Conservation (phyloP, 2,888 invertebrate species). For the Aphodius sticticus region DNA sequence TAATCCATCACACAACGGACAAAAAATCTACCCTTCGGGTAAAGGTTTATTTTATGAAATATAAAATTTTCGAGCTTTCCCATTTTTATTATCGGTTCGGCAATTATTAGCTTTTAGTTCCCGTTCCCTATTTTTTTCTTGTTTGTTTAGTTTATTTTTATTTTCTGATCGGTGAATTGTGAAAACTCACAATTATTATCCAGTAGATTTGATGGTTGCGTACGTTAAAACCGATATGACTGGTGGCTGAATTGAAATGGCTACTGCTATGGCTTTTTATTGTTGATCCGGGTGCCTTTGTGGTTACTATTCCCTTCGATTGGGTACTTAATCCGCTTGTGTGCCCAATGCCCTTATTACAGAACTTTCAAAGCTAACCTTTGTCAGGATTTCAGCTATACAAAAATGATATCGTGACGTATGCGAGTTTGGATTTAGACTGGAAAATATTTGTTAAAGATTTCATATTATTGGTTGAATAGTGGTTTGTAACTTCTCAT, state of each 20-base stretch:
- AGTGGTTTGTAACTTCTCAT: too few relatives aligned
- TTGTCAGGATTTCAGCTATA: too few relatives aligned
- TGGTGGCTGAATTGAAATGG: background rate
- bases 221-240: background rate
- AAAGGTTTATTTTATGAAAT: background rate
- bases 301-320: background rate
- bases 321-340: background rate
- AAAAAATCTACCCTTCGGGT: background rate
- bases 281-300: background rate
- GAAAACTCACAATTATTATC: background rate
- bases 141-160: background rate
- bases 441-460: too few relatives aligned
- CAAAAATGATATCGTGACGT: too few relatives aligned
- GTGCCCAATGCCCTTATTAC: background rate
- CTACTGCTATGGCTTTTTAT: background rate
- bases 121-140: background rate
- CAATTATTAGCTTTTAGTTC: background rate
- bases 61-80: background rate
- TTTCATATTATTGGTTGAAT: too few relatives aligned
- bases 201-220: background rate
- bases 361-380: background rate
- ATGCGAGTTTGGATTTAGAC: too few relatives aligned
- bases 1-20: background rate
- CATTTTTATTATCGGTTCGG: background rate
- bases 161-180: background rate